A percentile compares a stretch with the other conserved stretches of the same genome.
phyloP scores from a whole-genome alignment of 2,888 invertebrate species.

The Sialis lutaria region DNA sequence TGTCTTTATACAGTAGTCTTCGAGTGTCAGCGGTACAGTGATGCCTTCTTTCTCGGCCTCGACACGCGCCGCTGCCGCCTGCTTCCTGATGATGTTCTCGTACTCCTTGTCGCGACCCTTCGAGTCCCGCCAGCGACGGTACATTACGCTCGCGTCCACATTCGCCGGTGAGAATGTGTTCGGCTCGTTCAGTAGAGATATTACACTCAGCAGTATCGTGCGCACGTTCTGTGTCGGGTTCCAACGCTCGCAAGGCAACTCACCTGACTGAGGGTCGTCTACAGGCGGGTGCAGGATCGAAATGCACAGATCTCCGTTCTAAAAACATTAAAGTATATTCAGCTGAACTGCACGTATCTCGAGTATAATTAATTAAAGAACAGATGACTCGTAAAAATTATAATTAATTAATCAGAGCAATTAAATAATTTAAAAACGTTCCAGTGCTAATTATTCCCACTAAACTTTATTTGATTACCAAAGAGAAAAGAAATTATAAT shows the following conservation, averaged over 20 bases:
- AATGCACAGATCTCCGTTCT: conserved; percentile 99
- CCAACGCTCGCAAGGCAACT: conserved; percentile 98
- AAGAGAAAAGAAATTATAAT: background rate
- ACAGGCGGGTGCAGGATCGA: conserved; percentile 98
- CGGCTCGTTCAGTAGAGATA: conserved; percentile 96
- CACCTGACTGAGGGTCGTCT: conserved; percentile 98
- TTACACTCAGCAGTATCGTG: conserved; percentile 94
- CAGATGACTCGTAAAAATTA: background rate
- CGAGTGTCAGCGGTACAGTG: conserved; percentile 88
- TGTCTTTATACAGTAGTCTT: conserved; percentile 95
- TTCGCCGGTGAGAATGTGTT: conserved; percentile 99
- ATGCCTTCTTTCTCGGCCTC: conserved; percentile 96
- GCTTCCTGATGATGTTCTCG: conserved; percentile 98
- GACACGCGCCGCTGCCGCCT: conserved; percentile 84
- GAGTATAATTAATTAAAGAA: background rate
- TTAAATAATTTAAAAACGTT: no score
- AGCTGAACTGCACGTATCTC: background rate
- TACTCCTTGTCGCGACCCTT: conserved; percentile 98
- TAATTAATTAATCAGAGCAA: no score
- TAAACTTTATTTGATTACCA: no score
- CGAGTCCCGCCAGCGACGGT: conserved; percentile 94
- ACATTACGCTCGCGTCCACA: conserved; percentile 99
- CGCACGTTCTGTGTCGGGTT: conserved; percentile 99
- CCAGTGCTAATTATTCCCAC: no score
- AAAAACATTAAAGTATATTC: conserved; percentile 17